Conservation (phyloP, 1,140 invertebrate species). For the Apis florea region DNA sequence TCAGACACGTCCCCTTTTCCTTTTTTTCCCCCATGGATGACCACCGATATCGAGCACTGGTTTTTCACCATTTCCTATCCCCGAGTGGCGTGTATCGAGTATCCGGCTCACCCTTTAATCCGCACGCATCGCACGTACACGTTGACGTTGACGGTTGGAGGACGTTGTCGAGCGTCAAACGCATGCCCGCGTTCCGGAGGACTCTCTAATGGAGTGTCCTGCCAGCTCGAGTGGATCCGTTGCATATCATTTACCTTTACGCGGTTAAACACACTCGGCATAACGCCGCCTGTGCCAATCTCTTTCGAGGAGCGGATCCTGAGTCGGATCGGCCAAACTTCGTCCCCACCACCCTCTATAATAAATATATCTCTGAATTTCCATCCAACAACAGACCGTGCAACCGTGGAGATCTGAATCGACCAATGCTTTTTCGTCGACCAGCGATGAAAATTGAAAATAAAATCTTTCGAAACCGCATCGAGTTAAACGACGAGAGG, state of each 20-base stretch:
- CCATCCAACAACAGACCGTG: too few species aligned
- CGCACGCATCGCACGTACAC: conserved; percentile 12
- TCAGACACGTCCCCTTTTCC: neutral
- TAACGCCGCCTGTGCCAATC: neutral
- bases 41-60: neutral
- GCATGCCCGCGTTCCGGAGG: conserved; percentile 33
- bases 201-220: conserved; percentile 55
- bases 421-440: too few species aligned
- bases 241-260: conserved; percentile 47
- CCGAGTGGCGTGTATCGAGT: conserved; percentile 37
- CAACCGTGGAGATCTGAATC: too few species aligned
- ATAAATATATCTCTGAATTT: too few species aligned
- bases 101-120: conserved; percentile 30
- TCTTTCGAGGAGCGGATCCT: neutral
- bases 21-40: neutral
- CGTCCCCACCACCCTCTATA: too few species aligned
- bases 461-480: too few species aligned
- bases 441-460: too few species aligned
- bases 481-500: neutral
- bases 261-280: conserved; percentile 13
- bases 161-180: conserved; percentile 60
- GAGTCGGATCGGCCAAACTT: too few species aligned
- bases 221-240: conserved; percentile 35
- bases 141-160: conserved; percentile 51
- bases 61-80: conserved; percentile 24